Base-by-base conservation (phyloP, 1,140 invertebrate genomes). In the Drosophila kurseongensis region DNA sequence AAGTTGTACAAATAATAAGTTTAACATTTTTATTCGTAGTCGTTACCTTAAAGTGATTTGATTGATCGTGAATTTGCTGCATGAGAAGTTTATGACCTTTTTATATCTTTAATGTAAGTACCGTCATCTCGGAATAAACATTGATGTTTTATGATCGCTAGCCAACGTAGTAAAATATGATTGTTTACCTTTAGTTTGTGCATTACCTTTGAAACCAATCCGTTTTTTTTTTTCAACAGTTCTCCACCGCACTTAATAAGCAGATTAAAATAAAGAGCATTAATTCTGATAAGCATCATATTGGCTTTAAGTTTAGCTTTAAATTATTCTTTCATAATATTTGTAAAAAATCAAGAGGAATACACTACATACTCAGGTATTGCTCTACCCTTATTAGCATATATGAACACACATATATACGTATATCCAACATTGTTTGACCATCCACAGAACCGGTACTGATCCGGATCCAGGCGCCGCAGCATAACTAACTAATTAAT, bases 401-500 rank as follows among this genome's bases (percentile, higher is more conserved):
- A 35, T 14, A 16, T 14, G 29, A 14, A 40, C 35, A 12, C 13
- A 57, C 2, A 56, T 23, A 27, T 40, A 23, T 36, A 8, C 50
- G 36, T 8, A 40, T 54, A 60, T 8, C 48, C 41, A 35, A 14
- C 52, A 32, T 35, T 51, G 45, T 69, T 71, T 71, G 67, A 71
- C 67, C 67, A 71, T 41, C 67, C 67, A 42, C 44, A 44, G 65
- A 48, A 42, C 44, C 44, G 36, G 55, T 42, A 9, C 55, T 52
- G 47, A 69, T 57, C 55, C 52, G 48, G 32, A 66, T 68, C 29
- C 63, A 67, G 80, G 50, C 61, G 56, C 62, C 74, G 51, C 66
- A 71, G 36, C 73, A 75, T 89, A 89, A 89, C 84, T 89, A 88
- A 78, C 84, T 88, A 88, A 88, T 88, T 88, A 88, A 88, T 88